Conservation (phyloP, 2,797 vertebrate species). For the Taeniopygia guttata region DNA sequence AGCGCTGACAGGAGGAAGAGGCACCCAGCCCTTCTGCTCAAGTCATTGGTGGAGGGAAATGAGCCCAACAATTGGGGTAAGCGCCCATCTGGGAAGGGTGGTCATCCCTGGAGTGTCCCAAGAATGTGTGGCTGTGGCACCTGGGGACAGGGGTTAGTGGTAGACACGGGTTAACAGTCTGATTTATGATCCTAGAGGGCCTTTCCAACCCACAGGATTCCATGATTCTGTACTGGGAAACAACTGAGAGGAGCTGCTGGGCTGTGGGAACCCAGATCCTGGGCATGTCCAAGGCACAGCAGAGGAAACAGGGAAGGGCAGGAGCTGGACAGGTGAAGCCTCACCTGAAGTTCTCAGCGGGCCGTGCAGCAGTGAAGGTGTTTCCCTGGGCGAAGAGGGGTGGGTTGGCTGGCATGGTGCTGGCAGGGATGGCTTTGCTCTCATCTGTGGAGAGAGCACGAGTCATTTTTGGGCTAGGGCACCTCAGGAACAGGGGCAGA, state of each 20-base stretch:
- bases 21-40: rapidly evolving
- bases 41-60: rapidly evolving
- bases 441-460: conserved; percentile 76
- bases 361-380: conserved; percentile 78
- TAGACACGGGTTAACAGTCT: rapidly evolving
- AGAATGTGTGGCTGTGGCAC: not conserved
- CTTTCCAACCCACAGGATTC: not conserved
- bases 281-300: not conserved
- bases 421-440: conserved; percentile 84
- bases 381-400: conserved; percentile 85
- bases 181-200: not conserved
- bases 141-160: not conserved
- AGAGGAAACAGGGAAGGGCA: rapidly evolving
- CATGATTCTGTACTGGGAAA: rapidly evolving
- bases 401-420: conserved; percentile 76
- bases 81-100: not conserved
- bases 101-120: rapidly evolving
- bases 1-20: rapidly evolving
- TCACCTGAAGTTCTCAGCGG: conserved; percentile 88
- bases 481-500: not conserved
- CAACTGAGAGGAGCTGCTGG: not conserved
- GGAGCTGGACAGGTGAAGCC: not conserved
- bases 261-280: not conserved
- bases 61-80: rapidly evolving
- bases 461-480: not conserved